Percentiles rank a stretch among this genome's conserved stretches.
Evolutionary conservation across 1,140 invertebrate genomes (phyloP).

Genomic region (Drosophila rufa): DNA sequence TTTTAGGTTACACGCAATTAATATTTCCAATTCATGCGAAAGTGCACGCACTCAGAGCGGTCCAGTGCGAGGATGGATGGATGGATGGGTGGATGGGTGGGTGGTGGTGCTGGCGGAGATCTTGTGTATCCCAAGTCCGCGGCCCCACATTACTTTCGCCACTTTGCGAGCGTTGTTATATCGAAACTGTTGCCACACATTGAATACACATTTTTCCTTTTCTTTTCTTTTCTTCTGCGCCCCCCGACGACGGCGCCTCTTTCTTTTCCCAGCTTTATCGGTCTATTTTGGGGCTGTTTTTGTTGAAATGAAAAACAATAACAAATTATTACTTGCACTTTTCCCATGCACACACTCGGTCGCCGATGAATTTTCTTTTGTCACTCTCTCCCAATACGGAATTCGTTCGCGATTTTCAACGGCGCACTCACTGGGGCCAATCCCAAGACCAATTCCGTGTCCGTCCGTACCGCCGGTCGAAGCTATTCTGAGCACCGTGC

Average conservation of each 20-base stretch:
- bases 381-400: slow-evolving; percentile 31
- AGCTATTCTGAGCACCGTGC: slow-evolving; percentile 70
- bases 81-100: slow-evolving; percentile 6
- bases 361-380: slow-evolving; percentile 27
- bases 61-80: slow-evolving; percentile 3
- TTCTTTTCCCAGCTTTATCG: slow-evolving; percentile 26
- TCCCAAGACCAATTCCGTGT: slow-evolving; percentile 42
- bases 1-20: slow-evolving; percentile 80
- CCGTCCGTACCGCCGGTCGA: slow-evolving; percentile 66
- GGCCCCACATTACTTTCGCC: slow-evolving; percentile 70
- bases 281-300: slow-evolving; percentile 34
- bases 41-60: slow-evolving; percentile 50
- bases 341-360: slow-evolving; percentile 60
- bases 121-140: slow-evolving; percentile 33
- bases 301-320: slow-evolving; percentile 56
- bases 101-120: slow-evolving; percentile 9
- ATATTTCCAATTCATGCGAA: slow-evolving; percentile 67
- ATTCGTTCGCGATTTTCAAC: slow-evolving; percentile 57
- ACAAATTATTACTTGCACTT: slow-evolving; percentile 81
- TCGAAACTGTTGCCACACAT: slow-evolving; percentile 67
- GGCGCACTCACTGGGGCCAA: slow-evolving; percentile 17
- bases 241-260: slow-evolving; percentile 22
- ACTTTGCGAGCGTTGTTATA: slow-evolving; percentile 68
- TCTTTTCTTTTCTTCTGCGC: slow-evolving; percentile 6
- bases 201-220: slow-evolving; percentile 70